A percentile compares a stretch with the other conserved stretches of the same genome.
These are phyloP conservation scores for Festucalex cinctus DNA, from an alignment of 2,113 vertebrate species.

Conservation along the genomic window DNA sequence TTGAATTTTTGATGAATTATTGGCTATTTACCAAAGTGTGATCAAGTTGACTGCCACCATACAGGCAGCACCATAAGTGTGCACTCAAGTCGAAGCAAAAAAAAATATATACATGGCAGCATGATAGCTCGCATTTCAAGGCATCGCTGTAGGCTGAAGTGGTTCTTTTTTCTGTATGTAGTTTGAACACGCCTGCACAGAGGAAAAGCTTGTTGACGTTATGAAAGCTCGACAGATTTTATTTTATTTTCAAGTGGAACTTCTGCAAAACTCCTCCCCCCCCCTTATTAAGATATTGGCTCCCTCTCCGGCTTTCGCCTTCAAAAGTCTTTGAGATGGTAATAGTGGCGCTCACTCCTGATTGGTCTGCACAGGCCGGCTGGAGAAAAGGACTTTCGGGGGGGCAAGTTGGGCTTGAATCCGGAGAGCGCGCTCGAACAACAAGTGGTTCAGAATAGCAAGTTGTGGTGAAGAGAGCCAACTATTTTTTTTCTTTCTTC, in stretches of 20 bases:
- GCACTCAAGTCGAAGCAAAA: too few relatives aligned
- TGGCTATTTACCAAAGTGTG: too few relatives aligned
- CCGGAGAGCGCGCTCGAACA: slow-evolving; percentile 42
- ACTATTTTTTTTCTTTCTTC: not conserved
- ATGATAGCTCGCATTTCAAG: too few relatives aligned
- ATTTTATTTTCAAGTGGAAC: not conserved
- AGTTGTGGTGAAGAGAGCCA: not conserved
- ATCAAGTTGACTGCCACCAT: too few relatives aligned
- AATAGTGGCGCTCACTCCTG: slow-evolving; percentile 1
- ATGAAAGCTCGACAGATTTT: not conserved
- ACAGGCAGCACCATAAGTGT: too few relatives aligned
- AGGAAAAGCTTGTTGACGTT: not conserved
- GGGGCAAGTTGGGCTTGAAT: not conserved
- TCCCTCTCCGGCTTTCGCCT: not conserved
- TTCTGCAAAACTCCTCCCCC: not conserved
- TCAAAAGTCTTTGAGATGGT: slow-evolving; percentile 5
- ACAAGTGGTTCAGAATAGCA: slow-evolving; percentile 53
- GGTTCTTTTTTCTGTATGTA: too few relatives aligned
- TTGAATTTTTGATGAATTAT: too few relatives aligned
- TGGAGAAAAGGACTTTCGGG: not conserved
- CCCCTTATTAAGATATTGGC: not conserved
- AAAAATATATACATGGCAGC: too few relatives aligned
- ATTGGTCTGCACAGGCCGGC: slow-evolving; percentile 2
- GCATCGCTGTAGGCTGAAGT: too few relatives aligned
- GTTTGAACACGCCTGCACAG: too few relatives aligned